Conservation (phyloP, 1,140 invertebrate genomes). For the Anastrepha obliqua region DNA sequence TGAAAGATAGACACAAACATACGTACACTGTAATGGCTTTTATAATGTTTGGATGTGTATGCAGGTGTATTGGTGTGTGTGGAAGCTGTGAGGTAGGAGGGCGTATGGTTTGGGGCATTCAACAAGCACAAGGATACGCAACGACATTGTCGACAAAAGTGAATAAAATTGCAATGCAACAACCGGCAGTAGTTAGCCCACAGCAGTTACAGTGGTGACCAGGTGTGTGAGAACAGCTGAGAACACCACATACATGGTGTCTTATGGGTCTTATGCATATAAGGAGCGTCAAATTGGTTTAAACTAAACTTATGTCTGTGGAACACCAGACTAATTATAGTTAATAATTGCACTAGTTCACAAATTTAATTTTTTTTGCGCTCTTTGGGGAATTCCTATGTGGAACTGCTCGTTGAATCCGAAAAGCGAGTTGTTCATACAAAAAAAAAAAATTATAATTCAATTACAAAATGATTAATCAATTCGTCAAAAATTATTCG, state of each 20-base stretch:
- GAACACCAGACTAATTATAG: too few species aligned
- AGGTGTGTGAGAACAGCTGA: not conserved
- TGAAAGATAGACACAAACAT: constrained; percentile 15
- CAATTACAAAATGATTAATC: too few species aligned
- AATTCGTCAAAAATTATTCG: too few species aligned
- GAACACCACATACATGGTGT: not conserved
- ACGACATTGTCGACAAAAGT: constrained; percentile 23
- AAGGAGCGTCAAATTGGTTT: too few species aligned
- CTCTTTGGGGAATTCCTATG: too few species aligned
- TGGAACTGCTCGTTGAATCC: too few species aligned
- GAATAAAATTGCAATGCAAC: constrained; percentile 42
- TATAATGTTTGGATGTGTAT: not conserved
- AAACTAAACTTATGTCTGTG: too few species aligned
- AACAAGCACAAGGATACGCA: not conserved
- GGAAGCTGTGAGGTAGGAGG: not conserved
- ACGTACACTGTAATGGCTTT: constrained; percentile 5
- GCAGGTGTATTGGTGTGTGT: not conserved
- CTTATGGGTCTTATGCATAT: too few species aligned
- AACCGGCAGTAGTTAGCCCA: not conserved
- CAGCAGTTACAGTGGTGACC: constrained; percentile 8
- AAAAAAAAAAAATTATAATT: too few species aligned
- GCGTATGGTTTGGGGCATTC: not conserved
- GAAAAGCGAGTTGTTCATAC: too few species aligned
- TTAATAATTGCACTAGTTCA: too few species aligned
- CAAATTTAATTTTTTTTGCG: too few species aligned